Evolutionary conservation across 2,888 invertebrate species (phyloP).

Genomic region (Cacoxenus indagator): DNA sequence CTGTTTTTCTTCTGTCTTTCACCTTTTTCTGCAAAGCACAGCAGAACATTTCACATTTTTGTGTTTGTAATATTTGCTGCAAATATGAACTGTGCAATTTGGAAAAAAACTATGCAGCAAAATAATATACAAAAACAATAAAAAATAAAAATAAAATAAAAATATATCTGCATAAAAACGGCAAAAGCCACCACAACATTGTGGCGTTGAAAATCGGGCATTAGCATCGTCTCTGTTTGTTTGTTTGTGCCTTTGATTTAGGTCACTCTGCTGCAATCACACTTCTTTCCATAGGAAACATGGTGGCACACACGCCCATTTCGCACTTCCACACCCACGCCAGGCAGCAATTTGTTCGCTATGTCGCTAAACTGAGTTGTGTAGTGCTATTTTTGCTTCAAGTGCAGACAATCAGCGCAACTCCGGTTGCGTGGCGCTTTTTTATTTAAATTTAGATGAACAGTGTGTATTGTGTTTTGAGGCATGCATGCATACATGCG

Average conservation of each 20-base stretch:
- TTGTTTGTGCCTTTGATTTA: constrained; percentile 39
- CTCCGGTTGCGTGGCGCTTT: constrained; percentile 7
- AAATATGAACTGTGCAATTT: constrained; percentile 14
- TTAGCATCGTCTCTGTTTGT: constrained; percentile 40
- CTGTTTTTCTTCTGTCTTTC: not conserved
- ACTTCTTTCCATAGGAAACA: too few relatives aligned
- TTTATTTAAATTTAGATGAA: constrained; percentile 58
- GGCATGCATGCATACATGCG: constrained; percentile 26
- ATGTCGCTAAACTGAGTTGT: not conserved
- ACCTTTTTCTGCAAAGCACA: not conserved
- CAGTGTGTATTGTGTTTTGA: constrained; percentile 43
- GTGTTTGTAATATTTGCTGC: constrained; percentile 13
- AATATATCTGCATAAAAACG: not conserved
- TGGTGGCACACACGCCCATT: not conserved
- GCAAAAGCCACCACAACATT: constrained; percentile 40
- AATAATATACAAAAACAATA: constrained; percentile 3
- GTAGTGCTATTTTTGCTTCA: not conserved
- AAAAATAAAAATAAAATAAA: constrained; percentile 1
- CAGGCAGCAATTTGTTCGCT: too few relatives aligned
- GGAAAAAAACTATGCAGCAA: constrained; percentile 39
- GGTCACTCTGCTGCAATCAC: constrained; percentile 45
- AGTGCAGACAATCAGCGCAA: constrained; percentile 27
- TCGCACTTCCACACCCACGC: not conserved
- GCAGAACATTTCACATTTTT: constrained; percentile 9
- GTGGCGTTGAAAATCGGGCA: constrained; percentile 57